These are phyloP conservation scores for Dysmachus trigonus DNA, from an alignment of 2,888 invertebrate genomes.

Conservation along the genomic window DNA sequence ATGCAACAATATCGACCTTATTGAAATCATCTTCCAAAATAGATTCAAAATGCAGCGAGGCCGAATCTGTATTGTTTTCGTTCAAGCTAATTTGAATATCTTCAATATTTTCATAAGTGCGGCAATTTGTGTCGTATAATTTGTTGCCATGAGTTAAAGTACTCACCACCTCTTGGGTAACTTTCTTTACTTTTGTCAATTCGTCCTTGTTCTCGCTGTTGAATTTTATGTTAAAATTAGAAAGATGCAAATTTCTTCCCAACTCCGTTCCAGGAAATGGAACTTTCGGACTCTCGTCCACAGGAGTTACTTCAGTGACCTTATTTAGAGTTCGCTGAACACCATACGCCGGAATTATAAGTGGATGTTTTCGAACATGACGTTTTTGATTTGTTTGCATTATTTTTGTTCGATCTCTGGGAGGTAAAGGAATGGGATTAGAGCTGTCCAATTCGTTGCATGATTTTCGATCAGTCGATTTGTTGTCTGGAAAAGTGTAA, in stretches of 20 bases:
- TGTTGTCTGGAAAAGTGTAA: conserved; percentile 59
- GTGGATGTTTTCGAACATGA: conserved; percentile 82
- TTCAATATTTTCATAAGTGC: conserved; percentile 58
- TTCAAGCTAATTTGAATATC: conserved; percentile 44
- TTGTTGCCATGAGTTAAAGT: background rate
- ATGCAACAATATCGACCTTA: conserved; percentile 58
- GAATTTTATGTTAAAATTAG: conserved; percentile 45
- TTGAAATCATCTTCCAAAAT: conserved; percentile 62
- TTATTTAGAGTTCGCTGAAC: conserved; percentile 72
- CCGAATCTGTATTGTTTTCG: conserved; percentile 57
- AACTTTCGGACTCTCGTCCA: conserved; percentile 56
- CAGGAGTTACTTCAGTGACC: conserved; percentile 65
- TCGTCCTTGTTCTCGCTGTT: conserved; percentile 36
- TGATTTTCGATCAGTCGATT: background rate
- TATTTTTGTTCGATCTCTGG: conserved; percentile 75
- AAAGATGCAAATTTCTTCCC: conserved; percentile 42
- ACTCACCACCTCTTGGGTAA: conserved; percentile 25
- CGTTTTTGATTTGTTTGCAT: conserved; percentile 72
- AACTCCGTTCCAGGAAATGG: conserved; percentile 46
- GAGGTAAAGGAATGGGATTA: conserved; percentile 82
- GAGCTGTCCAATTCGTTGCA: conserved; percentile 41
- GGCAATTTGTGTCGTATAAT: background rate
- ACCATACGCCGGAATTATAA: conserved; percentile 76
- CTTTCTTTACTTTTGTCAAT: conserved; percentile 44
- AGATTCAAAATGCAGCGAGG: conserved; percentile 63